Percentiles rank a stretch among this genome's conserved stretches.
Conservation (phyloP, 2,797 vertebrate genomes). For the Cichlasoma orientale region DNA sequence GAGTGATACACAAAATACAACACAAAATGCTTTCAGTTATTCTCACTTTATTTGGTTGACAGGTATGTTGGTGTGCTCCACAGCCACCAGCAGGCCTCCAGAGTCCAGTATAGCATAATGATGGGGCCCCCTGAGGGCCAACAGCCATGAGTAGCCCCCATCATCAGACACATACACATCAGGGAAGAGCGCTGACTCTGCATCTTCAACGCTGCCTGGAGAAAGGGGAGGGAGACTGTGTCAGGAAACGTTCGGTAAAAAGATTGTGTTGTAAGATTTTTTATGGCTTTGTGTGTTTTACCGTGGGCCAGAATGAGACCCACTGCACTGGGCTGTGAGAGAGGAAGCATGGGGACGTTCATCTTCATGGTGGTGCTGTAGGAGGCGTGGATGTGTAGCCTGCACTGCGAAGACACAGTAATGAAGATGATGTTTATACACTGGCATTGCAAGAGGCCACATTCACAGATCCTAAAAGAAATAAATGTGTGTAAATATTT, state of each 20-base stretch:
- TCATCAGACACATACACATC: conserved; percentile 94
- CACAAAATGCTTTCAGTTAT: not conserved
- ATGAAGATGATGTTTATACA: not conserved
- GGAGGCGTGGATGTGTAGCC: conserved; percentile 91
- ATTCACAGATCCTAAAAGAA: not conserved
- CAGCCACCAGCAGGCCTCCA: conserved; percentile 90
- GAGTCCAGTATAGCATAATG: conserved; percentile 94
- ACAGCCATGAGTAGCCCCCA: conserved; percentile 91
- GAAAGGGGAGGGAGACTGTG: not conserved
- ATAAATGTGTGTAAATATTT: not conserved
- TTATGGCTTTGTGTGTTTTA: conserved; percentile 59
- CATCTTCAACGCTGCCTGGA: conserved; percentile 89
- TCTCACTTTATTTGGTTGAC: conserved; percentile 89
- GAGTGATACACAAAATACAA: not conserved
- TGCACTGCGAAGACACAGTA: conserved; percentile 84
- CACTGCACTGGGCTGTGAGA: conserved; percentile 90
- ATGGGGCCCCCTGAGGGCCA: conserved; percentile 90
- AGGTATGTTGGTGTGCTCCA: conserved; percentile 83
- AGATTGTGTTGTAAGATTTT: not conserved
- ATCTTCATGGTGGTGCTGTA: conserved; percentile 92
- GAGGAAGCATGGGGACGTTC: conserved; percentile 89
- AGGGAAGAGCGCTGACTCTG: conserved; percentile 85
- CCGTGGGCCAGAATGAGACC: conserved; percentile 94
- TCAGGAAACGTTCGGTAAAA: not conserved
- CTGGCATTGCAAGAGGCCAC: not conserved